Evolutionary conservation across 1,140 invertebrate genomes (phyloP).

Genomic region (Homarus americanus): DNA sequence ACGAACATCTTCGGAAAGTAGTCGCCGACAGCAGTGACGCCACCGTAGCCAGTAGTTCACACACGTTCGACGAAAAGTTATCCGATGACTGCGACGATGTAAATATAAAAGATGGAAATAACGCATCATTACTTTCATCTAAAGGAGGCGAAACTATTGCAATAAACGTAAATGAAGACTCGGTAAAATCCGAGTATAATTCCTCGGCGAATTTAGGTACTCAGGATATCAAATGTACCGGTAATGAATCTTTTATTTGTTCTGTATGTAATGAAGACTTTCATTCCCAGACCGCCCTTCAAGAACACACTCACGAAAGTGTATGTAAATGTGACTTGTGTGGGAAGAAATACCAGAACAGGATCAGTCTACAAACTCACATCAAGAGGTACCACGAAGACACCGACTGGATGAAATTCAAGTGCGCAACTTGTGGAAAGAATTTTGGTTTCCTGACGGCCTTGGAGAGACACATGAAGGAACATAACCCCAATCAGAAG

Average conservation of each 20-base stretch:
- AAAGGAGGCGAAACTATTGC: neutral
- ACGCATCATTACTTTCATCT: neutral
- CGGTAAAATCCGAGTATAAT: neutral
- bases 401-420: conserved; percentile 67
- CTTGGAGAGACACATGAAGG: conserved; percentile 64
- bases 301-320: conserved; percentile 36
- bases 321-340: conserved; percentile 45
- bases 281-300: conserved; percentile 11
- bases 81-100: neutral
- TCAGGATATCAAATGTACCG: neutral
- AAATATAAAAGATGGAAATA: neutral
- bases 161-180: neutral
- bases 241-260: conserved; percentile 1
- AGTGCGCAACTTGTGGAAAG: conserved; percentile 59
- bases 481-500: conserved; percentile 64
- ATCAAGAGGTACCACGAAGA: conserved; percentile 60
- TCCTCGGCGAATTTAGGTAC: neutral
- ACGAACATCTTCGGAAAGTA: conserved; percentile 42
- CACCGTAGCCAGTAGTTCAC: neutral
- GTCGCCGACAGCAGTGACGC: neutral
- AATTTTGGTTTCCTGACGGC: conserved; percentile 59
- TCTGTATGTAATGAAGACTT: conserved; percentile 55
- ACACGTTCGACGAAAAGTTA: neutral
- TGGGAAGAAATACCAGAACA: conserved; percentile 52
- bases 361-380: conserved; percentile 50